These are phyloP conservation scores for Phortica okadai DNA, from an alignment of 2,888 invertebrate genomes.

Conservation along the genomic window DNA sequence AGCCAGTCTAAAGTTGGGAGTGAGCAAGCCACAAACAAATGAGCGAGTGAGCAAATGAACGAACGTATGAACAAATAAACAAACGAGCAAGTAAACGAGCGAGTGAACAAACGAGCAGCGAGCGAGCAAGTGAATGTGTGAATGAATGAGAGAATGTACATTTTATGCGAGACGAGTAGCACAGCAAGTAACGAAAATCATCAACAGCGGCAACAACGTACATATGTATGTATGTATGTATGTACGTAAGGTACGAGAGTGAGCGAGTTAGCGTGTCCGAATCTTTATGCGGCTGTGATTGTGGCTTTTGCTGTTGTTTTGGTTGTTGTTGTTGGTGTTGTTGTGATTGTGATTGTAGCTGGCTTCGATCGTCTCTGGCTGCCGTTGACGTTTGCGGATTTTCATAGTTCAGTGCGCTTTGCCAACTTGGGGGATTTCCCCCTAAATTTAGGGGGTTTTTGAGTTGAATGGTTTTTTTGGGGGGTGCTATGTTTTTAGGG, in stretches of 20 bases:
- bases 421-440: constrained; percentile 50
- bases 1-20: too few relatives aligned
- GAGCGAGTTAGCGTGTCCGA: constrained; percentile 5
- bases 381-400: constrained; percentile 56
- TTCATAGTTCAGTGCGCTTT: constrained; percentile 72
- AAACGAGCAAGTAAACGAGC: neutral
- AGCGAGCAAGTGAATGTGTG: neutral
- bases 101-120: constrained; percentile 18
- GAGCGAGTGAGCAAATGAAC: too few relatives aligned
- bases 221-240: too few relatives aligned
- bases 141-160: neutral
- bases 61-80: neutral
- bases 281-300: constrained; percentile 31
- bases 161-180: neutral
- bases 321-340: constrained; percentile 39
- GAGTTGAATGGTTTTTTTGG: too few relatives aligned
- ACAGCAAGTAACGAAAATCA: neutral
- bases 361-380: constrained; percentile 38
- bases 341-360: constrained; percentile 38
- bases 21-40: too few relatives aligned
- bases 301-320: constrained; percentile 41
- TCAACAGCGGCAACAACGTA: too few relatives aligned
- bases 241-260: neutral
- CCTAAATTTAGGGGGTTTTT: too few relatives aligned
- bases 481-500: too few relatives aligned